A percentile compares a stretch with the other conserved stretches of the same genome.
These are phyloP conservation scores for Abscondita cerata DNA, from an alignment of 2,888 invertebrate species.

Conservation along the genomic window DNA sequence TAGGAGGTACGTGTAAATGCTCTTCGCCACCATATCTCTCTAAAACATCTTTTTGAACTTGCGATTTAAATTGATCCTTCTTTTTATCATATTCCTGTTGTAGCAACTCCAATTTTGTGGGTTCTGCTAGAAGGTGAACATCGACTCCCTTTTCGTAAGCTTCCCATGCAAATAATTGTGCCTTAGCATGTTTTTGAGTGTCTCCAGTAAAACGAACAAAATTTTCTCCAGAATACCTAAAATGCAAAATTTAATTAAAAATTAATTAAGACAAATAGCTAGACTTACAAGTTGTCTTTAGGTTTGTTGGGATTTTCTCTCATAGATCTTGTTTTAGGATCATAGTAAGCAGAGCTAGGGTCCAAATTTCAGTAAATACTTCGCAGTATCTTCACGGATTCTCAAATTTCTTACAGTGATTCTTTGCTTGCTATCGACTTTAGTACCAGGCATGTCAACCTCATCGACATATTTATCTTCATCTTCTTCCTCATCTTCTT, in stretches of 20 bases:
- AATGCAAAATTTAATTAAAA: background rate
- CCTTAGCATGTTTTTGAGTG: slow-evolving; percentile 86
- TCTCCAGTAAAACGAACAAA: slow-evolving; percentile 95
- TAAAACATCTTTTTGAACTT: slow-evolving; percentile 83
- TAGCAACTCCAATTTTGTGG: slow-evolving; percentile 93
- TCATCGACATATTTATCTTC: slow-evolving; percentile 93
- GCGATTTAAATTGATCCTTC: slow-evolving; percentile 87
- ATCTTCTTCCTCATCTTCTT: slow-evolving; percentile 81
- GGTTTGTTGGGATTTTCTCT: slow-evolving; percentile 70
- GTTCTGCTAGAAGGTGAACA: slow-evolving; percentile 95
- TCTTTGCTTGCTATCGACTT: slow-evolving; percentile 98
- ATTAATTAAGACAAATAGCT: too few species aligned
- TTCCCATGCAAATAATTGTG: slow-evolving; percentile 98
- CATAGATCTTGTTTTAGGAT: slow-evolving; percentile 99
- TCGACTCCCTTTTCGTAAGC: slow-evolving; percentile 92
- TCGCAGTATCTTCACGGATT: slow-evolving; percentile 98
- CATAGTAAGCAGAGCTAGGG: slow-evolving; percentile 97
- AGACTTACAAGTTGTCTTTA: slow-evolving; percentile 50
- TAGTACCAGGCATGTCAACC: slow-evolving; percentile 98
- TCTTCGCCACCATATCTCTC: slow-evolving; percentile 96
- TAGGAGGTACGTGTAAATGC: slow-evolving; percentile 86
- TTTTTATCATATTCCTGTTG: slow-evolving; percentile 90
- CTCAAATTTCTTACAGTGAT: slow-evolving; percentile 98
- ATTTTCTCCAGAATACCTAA: slow-evolving; percentile 92
- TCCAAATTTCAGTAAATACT: slow-evolving; percentile 96